Evolutionary conservation across 1,140 invertebrate genomes (phyloP).

Genomic region (Dendroctonus valens): DNA sequence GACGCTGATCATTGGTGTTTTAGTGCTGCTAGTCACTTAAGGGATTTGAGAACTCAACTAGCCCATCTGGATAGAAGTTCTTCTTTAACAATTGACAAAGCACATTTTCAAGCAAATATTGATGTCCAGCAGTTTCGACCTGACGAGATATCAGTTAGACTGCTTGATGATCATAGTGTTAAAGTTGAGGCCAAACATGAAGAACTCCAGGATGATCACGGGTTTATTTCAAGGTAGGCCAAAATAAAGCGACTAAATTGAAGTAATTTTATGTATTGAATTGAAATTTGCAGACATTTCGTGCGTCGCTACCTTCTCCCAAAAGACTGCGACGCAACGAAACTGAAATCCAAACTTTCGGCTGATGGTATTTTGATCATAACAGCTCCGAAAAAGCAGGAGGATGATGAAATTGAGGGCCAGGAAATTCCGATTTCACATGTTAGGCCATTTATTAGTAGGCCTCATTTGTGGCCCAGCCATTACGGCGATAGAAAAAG

Average conservation of each 20-base stretch:
- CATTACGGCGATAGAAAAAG: constrained; percentile 14
- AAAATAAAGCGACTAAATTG: neutral
- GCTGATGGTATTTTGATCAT: constrained; percentile 21
- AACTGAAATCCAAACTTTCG: constrained; percentile 24
- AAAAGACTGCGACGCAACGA: constrained; percentile 16
- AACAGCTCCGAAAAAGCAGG: constrained; percentile 16
- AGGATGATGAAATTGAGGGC: constrained; percentile 8
- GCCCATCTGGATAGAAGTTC: constrained; percentile 6
- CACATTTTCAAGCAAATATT: constrained; percentile 19
- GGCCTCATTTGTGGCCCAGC: constrained; percentile 20
- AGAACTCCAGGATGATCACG: constrained; percentile 24
- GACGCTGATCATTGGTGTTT: neutral
- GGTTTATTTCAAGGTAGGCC: constrained; percentile 17
- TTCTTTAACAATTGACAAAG: constrained; percentile 9
- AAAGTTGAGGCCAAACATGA: constrained; percentile 29
- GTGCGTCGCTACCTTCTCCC: constrained; percentile 17
- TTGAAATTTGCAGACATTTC: constrained; percentile 17
- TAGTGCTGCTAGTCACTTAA: constrained; percentile 4
- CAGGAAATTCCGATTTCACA: constrained; percentile 24
- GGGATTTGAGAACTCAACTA: constrained; percentile 13
- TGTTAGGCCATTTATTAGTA: constrained; percentile 10
- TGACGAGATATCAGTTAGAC: constrained; percentile 23
- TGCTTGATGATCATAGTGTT: constrained; percentile 16
- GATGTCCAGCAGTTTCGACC: constrained; percentile 29
- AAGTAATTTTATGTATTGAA: neutral